A percentile compares a stretch with the other conserved stretches of the same genome.
Conservation (phyloP, 2,797 vertebrate genomes). For the Serranus cabrilla region DNA sequence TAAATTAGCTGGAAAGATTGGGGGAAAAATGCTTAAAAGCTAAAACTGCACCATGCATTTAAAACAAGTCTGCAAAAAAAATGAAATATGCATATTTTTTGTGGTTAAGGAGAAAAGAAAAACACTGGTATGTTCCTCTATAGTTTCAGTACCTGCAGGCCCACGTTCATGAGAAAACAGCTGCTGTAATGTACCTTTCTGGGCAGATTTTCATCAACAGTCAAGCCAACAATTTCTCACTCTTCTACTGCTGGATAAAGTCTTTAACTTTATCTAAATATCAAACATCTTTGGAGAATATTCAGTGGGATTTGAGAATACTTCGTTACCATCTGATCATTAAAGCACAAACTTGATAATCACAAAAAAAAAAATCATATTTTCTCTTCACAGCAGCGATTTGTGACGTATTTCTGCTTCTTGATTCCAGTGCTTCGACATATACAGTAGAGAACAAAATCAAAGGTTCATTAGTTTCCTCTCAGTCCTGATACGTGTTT, state of each 20-base stretch:
- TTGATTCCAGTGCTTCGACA: constrained; percentile 70
- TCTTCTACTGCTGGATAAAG: neutral
- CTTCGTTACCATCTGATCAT: constrained; percentile 2
- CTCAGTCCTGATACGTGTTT: constrained; percentile 14
- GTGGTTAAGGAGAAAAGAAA: neutral
- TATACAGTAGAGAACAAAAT: constrained; percentile 37
- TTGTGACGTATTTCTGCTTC: constrained; percentile 6
- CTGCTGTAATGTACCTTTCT: constrained; percentile 25
- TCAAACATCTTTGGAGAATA: constrained; percentile 52
- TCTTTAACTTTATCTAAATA: neutral
- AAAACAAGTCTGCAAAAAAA: neutral
- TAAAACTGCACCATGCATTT: neutral
- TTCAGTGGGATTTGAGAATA: constrained; percentile 1
- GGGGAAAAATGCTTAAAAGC: neutral
- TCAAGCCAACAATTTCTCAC: neutral
- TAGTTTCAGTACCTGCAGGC: neutral
- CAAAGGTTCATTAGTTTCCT: constrained; percentile 19
- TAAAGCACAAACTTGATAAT: constrained; percentile 33
- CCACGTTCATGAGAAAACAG: constrained; percentile 18
- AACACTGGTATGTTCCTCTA: constrained; percentile 15
- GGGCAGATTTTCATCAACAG: neutral
- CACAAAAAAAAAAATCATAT: constrained; percentile 7
- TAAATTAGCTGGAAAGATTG: neutral
- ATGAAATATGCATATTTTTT: neutral
- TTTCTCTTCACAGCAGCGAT: constrained; percentile 48